A percentile compares a stretch with the other conserved stretches of the same genome.
Conservation (phyloP, 2,797 vertebrate species). For the Schizopygopsis pylzovi region DNA sequence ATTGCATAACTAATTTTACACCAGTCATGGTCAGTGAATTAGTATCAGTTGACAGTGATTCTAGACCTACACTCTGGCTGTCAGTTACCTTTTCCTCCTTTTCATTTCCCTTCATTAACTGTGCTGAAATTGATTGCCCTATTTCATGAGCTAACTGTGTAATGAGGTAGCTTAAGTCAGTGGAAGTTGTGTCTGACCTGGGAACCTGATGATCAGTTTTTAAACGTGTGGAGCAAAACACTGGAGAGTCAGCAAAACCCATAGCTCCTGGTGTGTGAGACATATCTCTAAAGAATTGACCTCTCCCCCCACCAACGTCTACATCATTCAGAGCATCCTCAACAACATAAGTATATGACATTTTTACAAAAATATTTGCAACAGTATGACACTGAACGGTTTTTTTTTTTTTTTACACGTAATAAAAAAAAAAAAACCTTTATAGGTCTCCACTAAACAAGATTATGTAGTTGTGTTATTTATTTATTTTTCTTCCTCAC, state of each 20-base stretch:
- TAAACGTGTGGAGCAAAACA: background rate
- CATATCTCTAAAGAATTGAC: background rate
- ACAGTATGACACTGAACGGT: background rate
- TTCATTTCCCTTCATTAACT: background rate
- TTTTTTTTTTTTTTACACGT: background rate
- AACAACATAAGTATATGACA: background rate
- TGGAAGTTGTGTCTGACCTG: background rate
- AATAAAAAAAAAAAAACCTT: background rate
- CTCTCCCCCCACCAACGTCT: conserved; percentile 1
- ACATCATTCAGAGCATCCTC: background rate
- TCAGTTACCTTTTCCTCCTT: background rate
- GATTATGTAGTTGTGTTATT: background rate
- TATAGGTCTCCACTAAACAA: background rate
- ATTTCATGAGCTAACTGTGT: conserved; percentile 1
- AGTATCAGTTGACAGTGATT: background rate
- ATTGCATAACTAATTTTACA: too few relatives aligned
- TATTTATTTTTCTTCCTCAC: background rate
- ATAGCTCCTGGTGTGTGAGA: background rate
- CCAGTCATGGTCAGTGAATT: too few relatives aligned
- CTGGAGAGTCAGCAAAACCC: background rate
- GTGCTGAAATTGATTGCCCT: background rate
- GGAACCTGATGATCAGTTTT: background rate
- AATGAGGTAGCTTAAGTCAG: background rate
- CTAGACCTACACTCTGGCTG: background rate
- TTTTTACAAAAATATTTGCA: background rate